These are phyloP conservation scores for Bergia puertoricense DNA, from an alignment of 92 coral and sea anemone genomes.

Conservation along the genomic window DNA sequence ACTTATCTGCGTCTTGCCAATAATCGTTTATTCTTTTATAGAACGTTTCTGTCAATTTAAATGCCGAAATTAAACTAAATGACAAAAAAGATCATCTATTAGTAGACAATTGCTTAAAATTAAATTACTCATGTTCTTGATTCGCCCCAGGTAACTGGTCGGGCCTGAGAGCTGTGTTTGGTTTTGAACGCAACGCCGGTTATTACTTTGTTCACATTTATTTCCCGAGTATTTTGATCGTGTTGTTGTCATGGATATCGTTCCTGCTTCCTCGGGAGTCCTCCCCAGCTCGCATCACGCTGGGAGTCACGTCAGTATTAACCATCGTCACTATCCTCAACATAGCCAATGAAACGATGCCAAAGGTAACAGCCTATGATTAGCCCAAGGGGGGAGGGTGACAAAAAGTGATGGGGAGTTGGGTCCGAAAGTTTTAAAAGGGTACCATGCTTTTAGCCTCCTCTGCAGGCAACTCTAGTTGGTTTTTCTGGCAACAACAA, in stretches of 20 bases:
- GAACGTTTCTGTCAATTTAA: no score
- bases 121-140: not conserved
- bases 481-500: no score
- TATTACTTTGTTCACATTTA: constrained; percentile 50
- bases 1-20: no score
- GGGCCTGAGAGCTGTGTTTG: constrained; percentile 25
- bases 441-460: no score
- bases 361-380: constrained; percentile 41
- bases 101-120: not conserved
- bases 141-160: constrained; percentile 38
- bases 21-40: no score
- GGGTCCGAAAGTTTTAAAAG: no score
- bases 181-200: constrained; percentile 48
- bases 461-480: no score
- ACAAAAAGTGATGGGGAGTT: no score
- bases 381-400: no score
- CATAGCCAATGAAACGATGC: constrained; percentile 50
- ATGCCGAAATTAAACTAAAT: no score
- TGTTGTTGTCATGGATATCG: constrained; percentile 52
- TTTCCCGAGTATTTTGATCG: constrained; percentile 50
- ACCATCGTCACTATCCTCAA: constrained; percentile 51
- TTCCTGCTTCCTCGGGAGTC: constrained; percentile 50
- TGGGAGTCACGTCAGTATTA: constrained; percentile 47
- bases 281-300: constrained; percentile 52
- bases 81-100: no score